Conservation (phyloP, 2,797 vertebrate species). For the Mus caroli region DNA sequence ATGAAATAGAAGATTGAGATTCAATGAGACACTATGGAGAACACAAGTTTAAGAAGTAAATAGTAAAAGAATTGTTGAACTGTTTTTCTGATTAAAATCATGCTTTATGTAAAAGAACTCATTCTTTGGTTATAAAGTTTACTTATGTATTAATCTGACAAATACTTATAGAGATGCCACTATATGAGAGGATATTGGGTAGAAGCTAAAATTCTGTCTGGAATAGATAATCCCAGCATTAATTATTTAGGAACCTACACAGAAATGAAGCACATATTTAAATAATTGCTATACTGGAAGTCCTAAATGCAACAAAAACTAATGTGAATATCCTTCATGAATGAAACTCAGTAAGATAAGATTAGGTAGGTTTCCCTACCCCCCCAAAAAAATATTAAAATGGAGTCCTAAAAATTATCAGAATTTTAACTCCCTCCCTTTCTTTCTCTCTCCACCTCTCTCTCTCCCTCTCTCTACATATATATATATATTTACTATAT, state of each 20-base stretch:
- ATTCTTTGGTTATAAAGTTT: not conserved
- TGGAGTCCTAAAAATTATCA: not conserved
- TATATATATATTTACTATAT: too few species aligned
- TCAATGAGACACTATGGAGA: not conserved
- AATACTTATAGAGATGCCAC: not conserved
- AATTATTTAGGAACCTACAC: not conserved
- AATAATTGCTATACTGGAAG: not conserved
- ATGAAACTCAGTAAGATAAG: not conserved
- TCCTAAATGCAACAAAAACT: not conserved
- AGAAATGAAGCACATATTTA: not conserved
- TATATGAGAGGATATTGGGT: not conserved
- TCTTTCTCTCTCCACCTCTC: not conserved
- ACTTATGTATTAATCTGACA: slow-evolving; percentile 6
- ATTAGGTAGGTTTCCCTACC: not conserved
- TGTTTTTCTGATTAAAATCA: not conserved
- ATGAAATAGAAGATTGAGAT: not conserved
- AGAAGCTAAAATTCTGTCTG: not conserved
- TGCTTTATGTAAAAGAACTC: not conserved
- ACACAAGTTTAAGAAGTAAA: not conserved
- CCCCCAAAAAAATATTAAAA: not conserved
- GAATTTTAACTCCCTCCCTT: not conserved
- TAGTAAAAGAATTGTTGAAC: not conserved
- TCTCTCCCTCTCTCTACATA: not conserved
- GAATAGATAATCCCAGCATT: not conserved
- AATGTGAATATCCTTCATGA: not conserved